Conservation (phyloP, 2,888 invertebrate genomes). For the Erebia aethiops region DNA sequence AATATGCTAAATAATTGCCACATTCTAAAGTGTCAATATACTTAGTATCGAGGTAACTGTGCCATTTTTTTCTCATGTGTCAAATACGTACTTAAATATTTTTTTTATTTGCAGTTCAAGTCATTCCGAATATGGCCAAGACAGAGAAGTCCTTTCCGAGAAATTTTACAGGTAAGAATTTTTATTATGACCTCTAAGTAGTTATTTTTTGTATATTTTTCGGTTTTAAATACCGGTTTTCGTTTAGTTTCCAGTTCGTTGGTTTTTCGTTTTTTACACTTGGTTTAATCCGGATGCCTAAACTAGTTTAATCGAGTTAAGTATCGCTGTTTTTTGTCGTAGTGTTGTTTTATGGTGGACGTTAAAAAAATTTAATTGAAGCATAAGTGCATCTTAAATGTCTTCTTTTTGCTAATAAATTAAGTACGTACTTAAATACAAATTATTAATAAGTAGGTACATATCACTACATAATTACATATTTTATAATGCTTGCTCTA, state of each 20-base stretch:
- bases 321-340: too few species aligned
- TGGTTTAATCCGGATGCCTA: conserved; percentile 5
- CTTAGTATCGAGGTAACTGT: conserved; percentile 13
- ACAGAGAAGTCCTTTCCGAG: conserved; percentile 79
- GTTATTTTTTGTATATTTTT: background rate
- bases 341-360: too few species aligned
- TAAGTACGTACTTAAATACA: too few species aligned
- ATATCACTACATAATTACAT: too few species aligned
- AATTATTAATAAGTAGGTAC: too few species aligned
- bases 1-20: background rate
- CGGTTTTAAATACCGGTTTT: conserved; percentile 16
- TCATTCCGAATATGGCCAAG: conserved; percentile 78
- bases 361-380: too few species aligned
- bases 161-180: conserved; percentile 74
- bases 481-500: too few species aligned
- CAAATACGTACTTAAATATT: background rate
- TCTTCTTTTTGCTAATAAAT: too few species aligned
- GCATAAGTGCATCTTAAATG: too few species aligned
- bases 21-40: background rate
- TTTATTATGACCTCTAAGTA: background rate
- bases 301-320: background rate
- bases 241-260: conserved; percentile 15
- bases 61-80: conserved; percentile 13
- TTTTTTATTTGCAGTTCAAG: conserved; percentile 57
- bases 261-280: background rate